phyloP scores from a whole-genome alignment of 2,888 invertebrate genomes.

The Eristalinus aeneus region DNA sequence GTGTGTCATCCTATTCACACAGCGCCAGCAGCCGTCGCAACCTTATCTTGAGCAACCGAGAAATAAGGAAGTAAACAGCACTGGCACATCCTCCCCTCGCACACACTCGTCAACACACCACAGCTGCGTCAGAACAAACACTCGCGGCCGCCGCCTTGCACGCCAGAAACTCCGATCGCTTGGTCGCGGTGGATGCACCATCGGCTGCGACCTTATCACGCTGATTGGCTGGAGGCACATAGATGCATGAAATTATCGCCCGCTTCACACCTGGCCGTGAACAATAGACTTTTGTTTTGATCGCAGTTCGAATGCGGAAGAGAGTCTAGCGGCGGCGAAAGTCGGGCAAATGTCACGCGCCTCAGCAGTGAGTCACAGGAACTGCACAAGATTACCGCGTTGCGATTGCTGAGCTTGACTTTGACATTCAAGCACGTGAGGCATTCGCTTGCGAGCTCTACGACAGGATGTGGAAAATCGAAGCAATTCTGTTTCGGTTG shows the following conservation, averaged over 20 bases:
- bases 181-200: background rate
- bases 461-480: conserved; percentile 28
- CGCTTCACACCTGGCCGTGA: conserved; percentile 11
- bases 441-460: conserved; percentile 13
- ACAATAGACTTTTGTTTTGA: conserved; percentile 38
- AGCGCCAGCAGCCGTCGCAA: background rate
- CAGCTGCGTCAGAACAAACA: conserved; percentile 51
- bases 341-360: conserved; percentile 56
- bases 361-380: conserved; percentile 42
- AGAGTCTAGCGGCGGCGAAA: conserved; percentile 2
- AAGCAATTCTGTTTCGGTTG: conserved; percentile 12
- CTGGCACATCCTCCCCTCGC: background rate
- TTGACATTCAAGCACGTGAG: conserved; percentile 52
- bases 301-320: background rate
- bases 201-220: background rate
- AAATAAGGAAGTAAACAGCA: conserved; percentile 25
- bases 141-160: background rate
- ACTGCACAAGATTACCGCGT: conserved; percentile 26
- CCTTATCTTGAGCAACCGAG: background rate
- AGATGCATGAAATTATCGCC: background rate
- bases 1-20: background rate
- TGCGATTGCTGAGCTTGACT: conserved; percentile 22
- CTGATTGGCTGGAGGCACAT: background rate
- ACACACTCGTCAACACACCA: conserved; percentile 11
- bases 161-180: background rate